These are phyloP conservation scores for Platyscapa corneri DNA, from an alignment of 1,140 invertebrate genomes.

Conservation along the genomic window DNA sequence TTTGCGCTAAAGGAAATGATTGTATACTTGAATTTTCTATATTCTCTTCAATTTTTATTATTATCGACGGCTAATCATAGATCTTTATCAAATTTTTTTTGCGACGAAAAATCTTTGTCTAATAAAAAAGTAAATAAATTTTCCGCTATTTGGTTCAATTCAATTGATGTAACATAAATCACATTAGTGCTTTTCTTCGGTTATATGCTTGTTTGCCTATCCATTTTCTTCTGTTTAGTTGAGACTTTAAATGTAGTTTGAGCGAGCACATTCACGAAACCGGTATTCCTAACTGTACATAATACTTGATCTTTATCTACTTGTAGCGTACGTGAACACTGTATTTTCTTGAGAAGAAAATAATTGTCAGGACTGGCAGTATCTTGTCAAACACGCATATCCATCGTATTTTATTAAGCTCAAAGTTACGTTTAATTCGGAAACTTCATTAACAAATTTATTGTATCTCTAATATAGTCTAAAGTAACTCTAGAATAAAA, in stretches of 20 bases:
- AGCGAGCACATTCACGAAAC: conserved; percentile 25
- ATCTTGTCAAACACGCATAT: not conserved
- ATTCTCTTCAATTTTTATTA: too few relatives aligned
- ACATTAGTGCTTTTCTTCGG: not conserved
- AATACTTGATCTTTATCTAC: conserved; percentile 51
- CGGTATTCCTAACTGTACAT: conserved; percentile 53
- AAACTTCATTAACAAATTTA: too few relatives aligned
- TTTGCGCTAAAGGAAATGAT: too few relatives aligned
- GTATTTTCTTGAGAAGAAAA: conserved; percentile 14
- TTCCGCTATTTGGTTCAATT: not conserved
- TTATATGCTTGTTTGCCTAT: not conserved
- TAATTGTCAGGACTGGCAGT: conserved; percentile 4
- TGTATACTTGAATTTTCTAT: too few relatives aligned
- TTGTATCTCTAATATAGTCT: too few relatives aligned
- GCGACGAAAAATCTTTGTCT: too few relatives aligned
- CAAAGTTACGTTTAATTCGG: not conserved
- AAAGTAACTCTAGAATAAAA: too few relatives aligned
- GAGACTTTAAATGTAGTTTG: not conserved
- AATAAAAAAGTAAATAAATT: too few relatives aligned
- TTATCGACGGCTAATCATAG: too few relatives aligned
- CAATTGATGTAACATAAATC: not conserved
- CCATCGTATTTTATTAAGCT: not conserved
- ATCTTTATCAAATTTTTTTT: too few relatives aligned
- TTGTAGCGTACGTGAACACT: conserved; percentile 11
- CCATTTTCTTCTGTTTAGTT: not conserved